Percentiles rank a stretch among this genome's conserved stretches.
Evolutionary conservation across 2,888 invertebrate species (phyloP).

Genomic region (Lordiphosa fenestrarum): DNA sequence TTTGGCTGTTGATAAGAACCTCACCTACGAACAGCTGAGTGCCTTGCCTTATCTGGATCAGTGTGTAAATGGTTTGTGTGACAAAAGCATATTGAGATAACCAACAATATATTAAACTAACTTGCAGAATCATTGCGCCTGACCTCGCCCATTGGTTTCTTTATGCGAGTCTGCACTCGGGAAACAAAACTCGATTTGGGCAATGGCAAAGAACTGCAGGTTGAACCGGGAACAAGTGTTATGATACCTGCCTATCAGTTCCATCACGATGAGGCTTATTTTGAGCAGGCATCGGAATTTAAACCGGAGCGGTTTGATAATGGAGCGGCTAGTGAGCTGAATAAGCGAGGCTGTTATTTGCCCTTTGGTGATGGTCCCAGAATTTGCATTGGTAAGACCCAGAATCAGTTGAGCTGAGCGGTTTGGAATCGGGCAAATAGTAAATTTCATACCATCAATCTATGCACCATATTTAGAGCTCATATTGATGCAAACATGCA

Average conservation of each 20-base stretch:
- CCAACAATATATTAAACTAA: neutral
- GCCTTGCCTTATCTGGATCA: conserved; percentile 76
- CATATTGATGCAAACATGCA: too few species aligned
- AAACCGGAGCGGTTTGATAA: conserved; percentile 75
- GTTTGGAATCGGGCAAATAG: too few species aligned
- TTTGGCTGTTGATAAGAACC: conserved; percentile 28
- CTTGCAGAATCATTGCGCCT: conserved; percentile 70
- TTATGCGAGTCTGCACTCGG: conserved; percentile 61
- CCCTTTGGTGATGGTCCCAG: conserved; percentile 78
- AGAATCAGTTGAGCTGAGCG: neutral
- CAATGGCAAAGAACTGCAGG: conserved; percentile 37
- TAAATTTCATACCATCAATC: too few species aligned
- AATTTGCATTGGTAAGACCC: conserved; percentile 70
- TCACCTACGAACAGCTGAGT: conserved; percentile 66
- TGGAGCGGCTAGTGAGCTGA: conserved; percentile 49
- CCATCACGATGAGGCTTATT: conserved; percentile 69
- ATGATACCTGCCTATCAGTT: conserved; percentile 72
- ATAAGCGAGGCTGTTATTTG: conserved; percentile 68
- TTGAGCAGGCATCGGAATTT: conserved; percentile 54
- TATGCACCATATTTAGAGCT: too few species aligned
- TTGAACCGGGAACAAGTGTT: conserved; percentile 68
- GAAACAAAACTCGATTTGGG: conserved; percentile 51
- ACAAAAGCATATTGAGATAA: too few species aligned
- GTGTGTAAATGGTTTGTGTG: conserved; percentile 67
- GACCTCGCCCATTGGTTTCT: conserved; percentile 54